A percentile compares a stretch with the other conserved stretches of the same genome.
These are phyloP conservation scores for Drosophila pseudoananassae DNA, from an alignment of 1,140 invertebrate species.

Conservation along the genomic window DNA sequence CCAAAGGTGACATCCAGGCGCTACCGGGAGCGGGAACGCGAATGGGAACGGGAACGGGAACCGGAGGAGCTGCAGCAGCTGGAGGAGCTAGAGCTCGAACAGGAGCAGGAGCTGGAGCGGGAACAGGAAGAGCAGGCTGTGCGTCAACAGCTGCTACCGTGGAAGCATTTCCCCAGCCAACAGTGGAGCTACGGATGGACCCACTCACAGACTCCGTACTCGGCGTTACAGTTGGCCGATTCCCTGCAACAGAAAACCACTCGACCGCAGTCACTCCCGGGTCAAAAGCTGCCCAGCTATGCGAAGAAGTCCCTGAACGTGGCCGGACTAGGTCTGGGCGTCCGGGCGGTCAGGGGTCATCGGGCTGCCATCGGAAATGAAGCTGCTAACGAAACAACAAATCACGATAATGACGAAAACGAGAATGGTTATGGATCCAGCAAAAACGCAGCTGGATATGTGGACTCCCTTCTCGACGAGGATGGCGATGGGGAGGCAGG, in stretches of 20 bases:
- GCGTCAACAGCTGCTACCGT: conserved; percentile 34
- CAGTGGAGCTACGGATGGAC: conserved; percentile 57
- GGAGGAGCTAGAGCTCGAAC: conserved; percentile 46
- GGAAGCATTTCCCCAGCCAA: conserved; percentile 70
- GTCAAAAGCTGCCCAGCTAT: conserved; percentile 49
- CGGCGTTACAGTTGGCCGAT: conserved; percentile 59
- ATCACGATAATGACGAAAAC: conserved; percentile 56
- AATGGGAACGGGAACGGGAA: conserved; percentile 20
- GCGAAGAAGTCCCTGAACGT: conserved; percentile 63
- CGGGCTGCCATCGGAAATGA: conserved; percentile 68
- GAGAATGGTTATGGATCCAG: conserved; percentile 32
- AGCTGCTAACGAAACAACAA: conserved; percentile 75
- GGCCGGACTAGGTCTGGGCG: conserved; percentile 36
- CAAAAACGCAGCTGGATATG: conserved; percentile 51
- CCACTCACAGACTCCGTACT: conserved; percentile 39
- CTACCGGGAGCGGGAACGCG: conserved; percentile 31
- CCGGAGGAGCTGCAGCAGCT: conserved; percentile 41
- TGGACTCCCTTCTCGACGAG: conserved; percentile 18
- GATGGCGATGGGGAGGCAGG: conserved; percentile 21
- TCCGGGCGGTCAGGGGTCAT: conserved; percentile 35
- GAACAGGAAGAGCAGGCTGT: conserved; percentile 35
- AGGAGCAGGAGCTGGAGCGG: conserved; percentile 8
- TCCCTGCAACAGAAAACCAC: conserved; percentile 54
- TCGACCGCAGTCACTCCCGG: conserved; percentile 31
- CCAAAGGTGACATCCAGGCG: conserved; percentile 28